A percentile compares a stretch with the other conserved stretches of the same genome.
Conservation (phyloP, 2,888 invertebrate genomes). For the Leucania comma region DNA sequence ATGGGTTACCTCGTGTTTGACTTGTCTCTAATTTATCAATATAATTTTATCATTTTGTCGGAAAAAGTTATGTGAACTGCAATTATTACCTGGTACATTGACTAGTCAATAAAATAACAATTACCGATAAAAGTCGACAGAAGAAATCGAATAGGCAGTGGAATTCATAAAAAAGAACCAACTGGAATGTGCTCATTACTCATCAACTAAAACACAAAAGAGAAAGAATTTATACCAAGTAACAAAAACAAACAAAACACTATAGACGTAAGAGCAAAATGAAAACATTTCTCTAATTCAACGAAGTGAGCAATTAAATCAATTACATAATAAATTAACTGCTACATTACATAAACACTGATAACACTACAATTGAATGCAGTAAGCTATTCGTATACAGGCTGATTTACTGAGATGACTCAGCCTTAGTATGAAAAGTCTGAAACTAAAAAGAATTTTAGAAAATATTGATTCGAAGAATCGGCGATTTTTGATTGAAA, state of each 20-base stretch:
- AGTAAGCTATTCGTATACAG: slow-evolving; percentile 2
- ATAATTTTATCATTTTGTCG: too few relatives aligned
- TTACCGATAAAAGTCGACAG: not conserved
- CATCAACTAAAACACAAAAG: slow-evolving; percentile 7
- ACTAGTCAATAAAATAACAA: too few relatives aligned
- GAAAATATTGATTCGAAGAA: too few relatives aligned
- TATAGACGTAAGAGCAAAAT: slow-evolving; percentile 5
- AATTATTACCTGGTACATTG: too few relatives aligned
- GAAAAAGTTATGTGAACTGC: too few relatives aligned
- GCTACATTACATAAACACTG: slow-evolving; percentile 25
- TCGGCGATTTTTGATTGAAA: too few relatives aligned
- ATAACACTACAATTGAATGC: slow-evolving; percentile 1
- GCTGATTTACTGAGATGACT: not conserved
- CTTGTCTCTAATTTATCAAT: too few relatives aligned
- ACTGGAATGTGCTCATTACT: not conserved
- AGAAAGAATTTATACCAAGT: slow-evolving; percentile 36
- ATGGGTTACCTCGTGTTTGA: too few relatives aligned
- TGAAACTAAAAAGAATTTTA: not conserved
- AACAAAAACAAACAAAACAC: slow-evolving; percentile 39
- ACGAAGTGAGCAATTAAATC: slow-evolving; percentile 24
- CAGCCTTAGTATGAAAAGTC: not conserved
- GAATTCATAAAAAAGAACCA: not conserved
- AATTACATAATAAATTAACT: slow-evolving; percentile 39
- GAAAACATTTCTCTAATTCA: slow-evolving; percentile 32
- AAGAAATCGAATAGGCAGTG: not conserved